Evolutionary conservation across 2,113 vertebrate genomes (phyloP).

Genomic region (Vulpes ferrilata): DNA sequence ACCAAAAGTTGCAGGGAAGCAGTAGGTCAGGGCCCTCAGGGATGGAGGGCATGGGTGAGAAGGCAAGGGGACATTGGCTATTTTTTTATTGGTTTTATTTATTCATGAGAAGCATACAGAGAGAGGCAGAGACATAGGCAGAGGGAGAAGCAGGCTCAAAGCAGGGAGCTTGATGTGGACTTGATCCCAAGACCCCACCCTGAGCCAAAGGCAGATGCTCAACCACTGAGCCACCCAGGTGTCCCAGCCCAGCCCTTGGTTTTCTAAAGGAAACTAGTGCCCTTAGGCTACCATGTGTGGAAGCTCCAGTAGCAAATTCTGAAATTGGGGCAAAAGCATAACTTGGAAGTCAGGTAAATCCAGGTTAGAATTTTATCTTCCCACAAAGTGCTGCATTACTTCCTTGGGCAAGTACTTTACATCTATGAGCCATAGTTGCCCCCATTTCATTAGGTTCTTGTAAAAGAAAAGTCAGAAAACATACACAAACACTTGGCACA

Average conservation of each 20-base stretch:
- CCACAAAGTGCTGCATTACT: neutral
- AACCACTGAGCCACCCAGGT: too few species aligned
- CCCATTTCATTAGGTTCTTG: neutral
- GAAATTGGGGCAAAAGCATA: neutral
- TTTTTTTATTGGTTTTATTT: too few species aligned
- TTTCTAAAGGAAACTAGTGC: neutral
- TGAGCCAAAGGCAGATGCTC: too few species aligned
- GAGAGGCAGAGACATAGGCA: too few species aligned
- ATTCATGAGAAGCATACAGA: too few species aligned
- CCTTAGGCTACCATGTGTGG: neutral
- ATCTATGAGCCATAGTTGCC: neutral
- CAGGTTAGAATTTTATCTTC: neutral
- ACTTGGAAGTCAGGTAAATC: neutral
- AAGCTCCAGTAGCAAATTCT: neutral
- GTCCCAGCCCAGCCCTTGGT: fast-evolving
- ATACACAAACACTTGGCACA: fast-evolving
- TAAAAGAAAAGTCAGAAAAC: neutral
- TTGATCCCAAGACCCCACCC: too few species aligned
- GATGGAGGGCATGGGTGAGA: neutral
- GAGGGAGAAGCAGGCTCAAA: too few species aligned
- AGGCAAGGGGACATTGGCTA: too few species aligned
- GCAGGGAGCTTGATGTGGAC: too few species aligned
- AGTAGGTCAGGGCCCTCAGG: too few species aligned
- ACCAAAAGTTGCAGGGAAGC: neutral
- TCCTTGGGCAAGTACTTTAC: neutral